These are phyloP conservation scores for Champsocephalus gunnari DNA, from an alignment of 2,797 vertebrate genomes.

Conservation along the genomic window DNA sequence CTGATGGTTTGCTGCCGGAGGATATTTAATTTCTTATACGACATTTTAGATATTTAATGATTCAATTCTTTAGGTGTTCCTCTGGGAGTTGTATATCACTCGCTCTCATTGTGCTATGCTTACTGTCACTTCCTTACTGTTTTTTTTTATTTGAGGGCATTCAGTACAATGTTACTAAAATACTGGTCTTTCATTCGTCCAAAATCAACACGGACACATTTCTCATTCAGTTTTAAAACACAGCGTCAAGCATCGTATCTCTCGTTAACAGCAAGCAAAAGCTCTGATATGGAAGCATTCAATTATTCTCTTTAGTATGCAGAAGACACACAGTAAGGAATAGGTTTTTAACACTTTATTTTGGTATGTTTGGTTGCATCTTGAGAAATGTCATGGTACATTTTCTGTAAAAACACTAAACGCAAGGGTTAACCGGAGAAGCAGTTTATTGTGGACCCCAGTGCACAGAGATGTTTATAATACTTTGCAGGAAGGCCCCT, in stretches of 20 bases:
- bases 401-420: constrained; percentile 45
- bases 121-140: not conserved
- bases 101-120: not conserved
- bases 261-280: not conserved
- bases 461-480: not conserved
- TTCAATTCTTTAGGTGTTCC: not conserved
- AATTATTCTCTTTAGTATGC: constrained; percentile 13
- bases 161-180: not conserved
- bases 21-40: not conserved
- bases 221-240: constrained; percentile 18
- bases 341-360: not conserved
- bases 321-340: constrained; percentile 2
- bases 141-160: not conserved
- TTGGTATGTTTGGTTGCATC: constrained; percentile 31
- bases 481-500: constrained; percentile 4
- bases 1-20: not conserved
- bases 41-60: not conserved
- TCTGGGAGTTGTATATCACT: not conserved
- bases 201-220: not conserved
- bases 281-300: constrained; percentile 14
- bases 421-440: constrained; percentile 39
- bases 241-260: not conserved
- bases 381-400: constrained; percentile 36
- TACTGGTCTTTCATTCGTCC: not conserved
- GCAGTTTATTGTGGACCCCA: constrained; percentile 30